Percentiles rank a stretch among this genome's conserved stretches.
phyloP scores from a whole-genome alignment of 2,888 invertebrate species.

The Elmis aenea region DNA sequence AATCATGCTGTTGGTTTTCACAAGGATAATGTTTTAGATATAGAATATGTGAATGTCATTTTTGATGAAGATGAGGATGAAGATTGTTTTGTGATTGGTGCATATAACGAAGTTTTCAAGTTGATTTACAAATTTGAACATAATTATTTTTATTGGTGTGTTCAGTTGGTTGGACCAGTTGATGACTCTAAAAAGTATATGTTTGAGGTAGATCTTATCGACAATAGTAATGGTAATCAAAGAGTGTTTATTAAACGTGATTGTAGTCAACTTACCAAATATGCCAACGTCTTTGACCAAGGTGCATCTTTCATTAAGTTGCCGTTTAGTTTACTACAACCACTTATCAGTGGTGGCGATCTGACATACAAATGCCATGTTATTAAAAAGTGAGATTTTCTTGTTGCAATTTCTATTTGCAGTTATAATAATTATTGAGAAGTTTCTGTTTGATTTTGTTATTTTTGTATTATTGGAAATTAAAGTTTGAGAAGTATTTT shows the following conservation, averaged over 20 bases:
- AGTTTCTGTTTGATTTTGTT: not conserved
- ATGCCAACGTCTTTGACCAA: slow-evolving; percentile 4
- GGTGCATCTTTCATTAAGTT: slow-evolving; percentile 2
- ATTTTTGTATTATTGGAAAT: not conserved
- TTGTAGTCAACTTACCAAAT: slow-evolving; percentile 3
- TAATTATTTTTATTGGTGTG: slow-evolving; percentile 28
- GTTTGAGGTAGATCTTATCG: slow-evolving; percentile 35
- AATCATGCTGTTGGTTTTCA: slow-evolving; percentile 26
- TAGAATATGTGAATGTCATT: slow-evolving; percentile 25
- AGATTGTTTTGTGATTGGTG: slow-evolving; percentile 31
- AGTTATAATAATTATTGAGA: not conserved
- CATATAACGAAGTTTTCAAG: slow-evolving; percentile 30
- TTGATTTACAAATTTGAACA: slow-evolving; percentile 28
- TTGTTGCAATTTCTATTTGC: not conserved
- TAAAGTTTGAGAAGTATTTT: slow-evolving; percentile 1
- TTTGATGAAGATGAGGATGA: slow-evolving; percentile 21
- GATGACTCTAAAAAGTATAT: slow-evolving; percentile 30
- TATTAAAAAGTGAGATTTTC: slow-evolving; percentile 3
- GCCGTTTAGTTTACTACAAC: slow-evolving; percentile 2
- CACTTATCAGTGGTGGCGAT: slow-evolving; percentile 4
- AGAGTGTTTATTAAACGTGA: slow-evolving; percentile 6
- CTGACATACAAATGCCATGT: slow-evolving; percentile 9
- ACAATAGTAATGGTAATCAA: slow-evolving; percentile 3
- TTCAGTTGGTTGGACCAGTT: slow-evolving; percentile 34
- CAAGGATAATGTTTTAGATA: slow-evolving; percentile 33